A percentile compares a stretch with the other conserved stretches of the same genome.
Evolutionary conservation across 1,140 invertebrate species (phyloP).

Genomic region (Acromyrmex echinatior): DNA sequence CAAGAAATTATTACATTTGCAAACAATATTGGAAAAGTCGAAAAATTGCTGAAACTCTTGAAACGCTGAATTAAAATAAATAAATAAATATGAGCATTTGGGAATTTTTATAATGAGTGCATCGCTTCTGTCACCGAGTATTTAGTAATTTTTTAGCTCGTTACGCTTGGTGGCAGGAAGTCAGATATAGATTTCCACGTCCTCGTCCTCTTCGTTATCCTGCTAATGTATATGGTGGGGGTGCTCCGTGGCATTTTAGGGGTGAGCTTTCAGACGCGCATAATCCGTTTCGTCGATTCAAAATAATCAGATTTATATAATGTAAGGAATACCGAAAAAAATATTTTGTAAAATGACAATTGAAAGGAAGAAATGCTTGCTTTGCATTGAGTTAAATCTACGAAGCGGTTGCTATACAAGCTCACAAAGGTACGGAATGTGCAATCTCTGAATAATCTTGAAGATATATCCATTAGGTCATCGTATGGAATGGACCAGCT

Average conservation of each 20-base stretch:
- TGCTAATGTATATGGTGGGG: conserved; percentile 79
- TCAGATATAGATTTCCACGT: conserved; percentile 77
- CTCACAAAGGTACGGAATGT: conserved; percentile 16
- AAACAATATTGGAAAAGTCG: not conserved
- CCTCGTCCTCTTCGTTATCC: conserved; percentile 78
- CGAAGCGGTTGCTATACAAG: conserved; percentile 65
- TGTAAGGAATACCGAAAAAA: not conserved
- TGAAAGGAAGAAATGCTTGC: not conserved
- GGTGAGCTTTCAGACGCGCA: conserved; percentile 80
- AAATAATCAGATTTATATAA: conserved; percentile 3
- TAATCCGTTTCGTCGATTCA: conserved; percentile 77
- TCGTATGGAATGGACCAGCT: conserved; percentile 93
- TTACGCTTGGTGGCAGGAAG: conserved; percentile 82
- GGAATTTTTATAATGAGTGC: conserved; percentile 11
- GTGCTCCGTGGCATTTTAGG: conserved; percentile 80
- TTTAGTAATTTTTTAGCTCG: conserved; percentile 83
- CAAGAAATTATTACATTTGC: not conserved
- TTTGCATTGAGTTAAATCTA: conserved; percentile 59
- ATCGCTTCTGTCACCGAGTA: conserved; percentile 22
- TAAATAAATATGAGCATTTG: not conserved
- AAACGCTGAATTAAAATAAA: not conserved
- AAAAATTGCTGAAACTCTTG: not conserved
- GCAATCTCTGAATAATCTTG: conserved; percentile 71
- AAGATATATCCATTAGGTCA: conserved; percentile 87
- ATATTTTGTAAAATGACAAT: not conserved